Base-by-base conservation (phyloP, 2,113 vertebrate genomes). In the Ctenodactylus gundi region DNA sequence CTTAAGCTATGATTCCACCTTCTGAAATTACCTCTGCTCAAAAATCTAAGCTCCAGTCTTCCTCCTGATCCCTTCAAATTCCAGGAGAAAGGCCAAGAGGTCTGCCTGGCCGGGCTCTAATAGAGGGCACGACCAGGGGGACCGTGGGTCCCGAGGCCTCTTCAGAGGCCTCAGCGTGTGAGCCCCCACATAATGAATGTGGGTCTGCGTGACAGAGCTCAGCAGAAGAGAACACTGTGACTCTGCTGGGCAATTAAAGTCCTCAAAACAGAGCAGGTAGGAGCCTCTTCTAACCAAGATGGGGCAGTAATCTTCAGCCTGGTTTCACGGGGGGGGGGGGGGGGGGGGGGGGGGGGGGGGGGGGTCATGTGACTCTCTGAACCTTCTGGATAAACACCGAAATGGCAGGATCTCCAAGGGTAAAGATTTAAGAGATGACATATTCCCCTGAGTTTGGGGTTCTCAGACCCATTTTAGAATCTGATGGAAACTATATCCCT, bases 11-110 rank as follows among this genome's bases (percentile, higher is more conserved):
- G 97, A 98, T 98, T 98, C 97, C 84, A 98, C 98, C 98, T 98
- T 98, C 97, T 75, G 96, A 98, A 98, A 98, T 98, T 98, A 98
- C 97, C 98, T 98, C 97, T 97, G 97, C 97, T 98, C 97, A 97
- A 96, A 97, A 98, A 97, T 85, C 98, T 98, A 97, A 98, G 98
- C 98, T 97, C 97, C 72, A 21, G 97, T 98, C 96, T 97, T 98
- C 94, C 95, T 97, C 97, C 97, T 98, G 98, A 98, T 98, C 97
- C 94, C 95, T 98, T 98, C 97, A 98, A 98, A 98, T 98, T 98
- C 96, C 86, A 94, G 91, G 89, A 97, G 97, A 97, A 97, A 97
- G 97, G 67, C 97, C 87, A 39, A 68, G 95, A 96, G 97, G 92
- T 97, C 94, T 98, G 97, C 94, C 94, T 89, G 78, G 94, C 86